Base-by-base conservation (phyloP, 2,888 invertebrate genomes). In the Horisme vitalbata region DNA sequence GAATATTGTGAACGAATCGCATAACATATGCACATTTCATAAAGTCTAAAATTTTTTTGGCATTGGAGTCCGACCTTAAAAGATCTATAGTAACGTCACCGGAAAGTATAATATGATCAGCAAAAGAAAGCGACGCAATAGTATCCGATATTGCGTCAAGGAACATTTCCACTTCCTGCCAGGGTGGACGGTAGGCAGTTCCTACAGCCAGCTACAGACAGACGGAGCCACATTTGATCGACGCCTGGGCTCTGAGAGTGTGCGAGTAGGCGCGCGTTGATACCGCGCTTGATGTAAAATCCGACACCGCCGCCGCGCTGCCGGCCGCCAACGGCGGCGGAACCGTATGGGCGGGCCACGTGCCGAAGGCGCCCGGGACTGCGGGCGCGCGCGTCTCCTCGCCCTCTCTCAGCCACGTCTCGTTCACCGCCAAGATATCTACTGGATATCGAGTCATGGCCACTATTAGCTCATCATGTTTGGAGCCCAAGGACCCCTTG, bases 401-500 rank as follows among this genome's bases (percentile, higher is more conserved):
- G 6, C 35, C 51, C 3, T 32, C 33, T 13, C 27, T 15, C 0
- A 55, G 8, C 56, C 55, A 56, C 0, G 55, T 56, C 20, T 56
- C 52, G 26, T 54, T 55, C 8, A 54, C 10, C 0, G 55, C 57
- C 1, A 57, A 24, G 5, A 61, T 54, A 12, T 55, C 55, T 0
- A 52, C 55, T 0, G 33, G 7, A 8, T 46, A 33, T 0, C 30
- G 46, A 5, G 43, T 28, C 8, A 60, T 32, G 4, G 47, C 33
- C 13, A 37, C 54, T 2, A 14, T 5, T 6, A 59, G 24, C 20
- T 63, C 63, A 14, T 63, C 63, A 8, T 43, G 30, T 1, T 59
- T 59, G 1, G 59, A 59, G 20, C 60, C 56, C 10, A 64, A 23
- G 1, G 63, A 64, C 10, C 61, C 12, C 1, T 51, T 46, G 27